Percentiles rank a stretch among this genome's conserved stretches.
These are phyloP conservation scores for Caiman crocodilus DNA, from an alignment of 2,797 vertebrate genomes.

Conservation along the genomic window DNA sequence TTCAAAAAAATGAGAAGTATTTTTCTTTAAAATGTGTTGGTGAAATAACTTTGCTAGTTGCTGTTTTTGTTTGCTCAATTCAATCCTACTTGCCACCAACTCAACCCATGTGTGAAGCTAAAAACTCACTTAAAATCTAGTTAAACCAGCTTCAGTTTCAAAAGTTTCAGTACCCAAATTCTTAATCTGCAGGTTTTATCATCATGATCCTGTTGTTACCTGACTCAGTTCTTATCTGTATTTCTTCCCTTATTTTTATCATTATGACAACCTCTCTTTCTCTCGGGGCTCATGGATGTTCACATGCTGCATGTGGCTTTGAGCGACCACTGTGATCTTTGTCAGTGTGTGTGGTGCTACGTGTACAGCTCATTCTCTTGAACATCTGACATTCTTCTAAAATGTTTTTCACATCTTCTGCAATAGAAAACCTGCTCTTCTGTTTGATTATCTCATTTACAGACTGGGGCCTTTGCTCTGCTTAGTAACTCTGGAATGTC, in stretches of 20 bases:
- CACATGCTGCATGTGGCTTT: too few relatives aligned
- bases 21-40: neutral
- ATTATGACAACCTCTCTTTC: too few relatives aligned
- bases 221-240: neutral
- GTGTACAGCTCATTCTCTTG: neutral
- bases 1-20: neutral
- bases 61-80: neutral
- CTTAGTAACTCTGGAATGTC: too few relatives aligned
- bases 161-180: neutral
- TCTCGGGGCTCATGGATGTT: too few relatives aligned
- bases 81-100: neutral
- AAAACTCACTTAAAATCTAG: neutral
- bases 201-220: neutral
- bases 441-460: constrained; percentile 10
- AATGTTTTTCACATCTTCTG: neutral
- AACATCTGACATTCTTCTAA: neutral
- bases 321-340: neutral
- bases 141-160: neutral
- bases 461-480: neutral
- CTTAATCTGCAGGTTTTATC: neutral
- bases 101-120: neutral
- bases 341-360: neutral
- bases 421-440: neutral
- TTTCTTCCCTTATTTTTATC: too few relatives aligned
- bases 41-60: neutral